These are phyloP conservation scores for Erebia epiphron DNA, from an alignment of 2,888 invertebrate genomes.

Conservation along the genomic window DNA sequence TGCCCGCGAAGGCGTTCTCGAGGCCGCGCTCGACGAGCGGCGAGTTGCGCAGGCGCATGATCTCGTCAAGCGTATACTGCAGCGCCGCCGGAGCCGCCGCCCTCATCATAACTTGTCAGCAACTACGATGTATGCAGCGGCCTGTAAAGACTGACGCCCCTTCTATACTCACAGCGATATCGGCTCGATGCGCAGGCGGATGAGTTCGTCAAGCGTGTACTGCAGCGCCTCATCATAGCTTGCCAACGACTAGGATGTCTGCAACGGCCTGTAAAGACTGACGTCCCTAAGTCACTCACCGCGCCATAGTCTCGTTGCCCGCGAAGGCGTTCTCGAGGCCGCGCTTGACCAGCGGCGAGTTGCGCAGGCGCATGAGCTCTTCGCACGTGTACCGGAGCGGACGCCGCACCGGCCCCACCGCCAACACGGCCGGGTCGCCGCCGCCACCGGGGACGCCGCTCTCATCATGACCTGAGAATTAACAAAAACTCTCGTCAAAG, in stretches of 20 bases:
- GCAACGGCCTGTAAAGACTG: background rate
- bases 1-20: no score
- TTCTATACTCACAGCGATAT: constrained; percentile 64
- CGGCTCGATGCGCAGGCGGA: constrained; percentile 58
- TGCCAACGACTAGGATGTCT: background rate
- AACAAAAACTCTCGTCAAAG: background rate
- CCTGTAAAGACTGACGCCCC: background rate
- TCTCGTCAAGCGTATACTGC: no score
- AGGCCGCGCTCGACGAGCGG: no score
- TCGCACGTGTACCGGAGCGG: constrained; percentile 85
- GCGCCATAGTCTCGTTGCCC: constrained; percentile 68
- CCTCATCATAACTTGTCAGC: constrained; percentile 25
- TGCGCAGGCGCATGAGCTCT: constrained; percentile 87
- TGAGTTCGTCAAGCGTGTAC: no score
- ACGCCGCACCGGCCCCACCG: constrained; percentile 74
- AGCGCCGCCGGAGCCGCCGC: constrained; percentile 50
- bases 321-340: constrained; percentile 86
- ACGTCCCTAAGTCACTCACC: constrained; percentile 54
- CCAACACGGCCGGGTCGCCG: constrained; percentile 84
- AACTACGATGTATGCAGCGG: background rate
- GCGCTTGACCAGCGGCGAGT: constrained; percentile 86
- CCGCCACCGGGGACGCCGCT: constrained; percentile 59
- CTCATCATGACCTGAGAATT: constrained; percentile 54
- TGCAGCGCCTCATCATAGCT: no score
- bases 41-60: no score